Base-by-base conservation (phyloP, 2,113 vertebrate species). In the Gnathonemus longibarbis region DNA sequence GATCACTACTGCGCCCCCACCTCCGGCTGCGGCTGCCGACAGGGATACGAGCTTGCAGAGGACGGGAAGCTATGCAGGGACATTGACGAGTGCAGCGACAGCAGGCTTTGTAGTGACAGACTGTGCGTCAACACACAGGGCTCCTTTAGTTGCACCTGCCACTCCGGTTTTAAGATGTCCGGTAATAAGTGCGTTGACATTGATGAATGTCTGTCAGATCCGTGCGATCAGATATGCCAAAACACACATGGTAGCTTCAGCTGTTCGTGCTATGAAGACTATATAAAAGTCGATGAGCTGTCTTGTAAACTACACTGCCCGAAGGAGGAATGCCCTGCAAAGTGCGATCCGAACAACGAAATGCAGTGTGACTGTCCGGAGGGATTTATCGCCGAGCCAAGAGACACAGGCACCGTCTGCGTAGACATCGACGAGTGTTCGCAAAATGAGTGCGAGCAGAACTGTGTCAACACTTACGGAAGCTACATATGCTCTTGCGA, bases 211-310 rank as follows among this genome's bases (percentile, higher is more conserved):
- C 19, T 0, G 7, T 91, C 84, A 0, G 90, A 53, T 0, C 95
- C 95, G 0, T 96, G 96, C 27, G 96, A 96, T 50, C 95, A 96
- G 84, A 0, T 0, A 0, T 96, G 96, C 88, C 0, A 0, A 0
- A 94, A 95, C 77, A 90, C 62, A 2, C 0, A 2, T 3, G 92
- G 93, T 1, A 88, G 93, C 84, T 96, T 94, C 91, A 1, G 0
- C 0, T 96, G 96, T 88, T 88, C 86, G 0, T 96, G 96, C 48
- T 90, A 10, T 5, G 84, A 90, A 0, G 93, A 95, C 1, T 95
- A 87, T 5, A 70, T 0, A 19, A 5, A 46, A 53, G 0, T 0
- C 10, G 13, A 91, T 0, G 89, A 66, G 0, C 0, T 89, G 1
- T 91, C 19, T 80, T 96, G 96, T 35, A 2, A 58, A 4, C 91